Conservation (phyloP, 2,888 invertebrate species). For the Drosophila ezoana region DNA sequence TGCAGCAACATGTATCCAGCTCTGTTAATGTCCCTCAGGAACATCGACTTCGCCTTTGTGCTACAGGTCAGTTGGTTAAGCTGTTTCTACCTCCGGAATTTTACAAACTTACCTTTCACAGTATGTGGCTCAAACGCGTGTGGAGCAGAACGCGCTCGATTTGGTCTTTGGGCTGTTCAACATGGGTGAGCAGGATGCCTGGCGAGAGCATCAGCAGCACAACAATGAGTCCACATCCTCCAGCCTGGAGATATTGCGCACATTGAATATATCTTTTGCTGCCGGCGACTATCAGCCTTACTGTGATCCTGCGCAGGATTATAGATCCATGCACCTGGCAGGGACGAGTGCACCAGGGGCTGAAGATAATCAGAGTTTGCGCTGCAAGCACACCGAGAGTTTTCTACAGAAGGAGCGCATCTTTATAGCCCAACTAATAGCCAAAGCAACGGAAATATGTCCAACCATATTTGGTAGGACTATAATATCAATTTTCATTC, state of each 20-base stretch:
- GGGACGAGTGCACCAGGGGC: conserved; percentile 4
- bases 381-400: conserved; percentile 73
- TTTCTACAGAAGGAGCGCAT: conserved; percentile 78
- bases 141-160: conserved; percentile 81
- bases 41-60: conserved; percentile 90
- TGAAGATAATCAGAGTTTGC: conserved; percentile 55
- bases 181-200: conserved; percentile 79
- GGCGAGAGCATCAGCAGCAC: conserved; percentile 73
- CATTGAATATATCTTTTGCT: conserved; percentile 80
- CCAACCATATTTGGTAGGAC: conserved; percentile 77
- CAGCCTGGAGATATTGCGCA: conserved; percentile 83
- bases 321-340: conserved; percentile 47
- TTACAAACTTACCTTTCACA: conserved; percentile 13
- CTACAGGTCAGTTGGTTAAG: conserved; percentile 87
- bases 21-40: conserved; percentile 89
- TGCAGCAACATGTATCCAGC: conserved; percentile 92
- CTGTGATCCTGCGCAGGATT: conserved; percentile 68
- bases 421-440: conserved; percentile 77
- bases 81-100: rapidly evolving
- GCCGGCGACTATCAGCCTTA: conserved; percentile 77
- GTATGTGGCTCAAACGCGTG: conserved; percentile 77
- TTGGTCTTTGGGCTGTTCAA: conserved; percentile 81
- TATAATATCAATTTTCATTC: conserved; percentile 1
- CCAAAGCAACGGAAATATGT: conserved; percentile 79
- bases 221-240: conserved; percentile 81